Conservation (phyloP, 2,113 vertebrate genomes). For the Capreolus pygargus region DNA sequence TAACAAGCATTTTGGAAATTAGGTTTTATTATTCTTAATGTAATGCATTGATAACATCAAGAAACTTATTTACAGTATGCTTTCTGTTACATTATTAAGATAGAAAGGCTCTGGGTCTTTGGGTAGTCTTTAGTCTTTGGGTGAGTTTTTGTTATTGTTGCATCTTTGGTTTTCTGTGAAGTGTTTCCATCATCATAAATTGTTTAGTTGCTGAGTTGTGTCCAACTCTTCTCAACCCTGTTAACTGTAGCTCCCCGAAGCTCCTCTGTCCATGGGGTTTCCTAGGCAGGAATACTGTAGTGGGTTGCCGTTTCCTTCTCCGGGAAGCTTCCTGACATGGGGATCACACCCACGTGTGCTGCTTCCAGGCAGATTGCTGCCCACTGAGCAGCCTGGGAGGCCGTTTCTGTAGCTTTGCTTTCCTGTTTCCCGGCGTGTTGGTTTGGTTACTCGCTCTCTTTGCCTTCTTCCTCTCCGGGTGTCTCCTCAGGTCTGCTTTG, state of each 20-base stretch:
- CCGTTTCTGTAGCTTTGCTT: background rate
- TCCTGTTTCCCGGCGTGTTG: background rate
- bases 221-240: background rate
- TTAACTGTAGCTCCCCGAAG: background rate
- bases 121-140: background rate
- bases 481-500: too few relatives aligned
- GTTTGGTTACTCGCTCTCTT: background rate
- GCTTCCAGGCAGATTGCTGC: background rate
- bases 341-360: background rate
- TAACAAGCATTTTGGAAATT: slow-evolving; percentile 25
- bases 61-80: background rate
- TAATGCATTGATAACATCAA: background rate
- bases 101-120: background rate
- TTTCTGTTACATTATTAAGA: slow-evolving; percentile 21
- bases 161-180: background rate
- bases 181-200: background rate
- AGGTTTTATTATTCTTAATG: background rate
- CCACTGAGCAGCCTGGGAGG: background rate
- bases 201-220: background rate
- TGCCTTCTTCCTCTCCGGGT: background rate
- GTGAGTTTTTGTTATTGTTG: background rate
- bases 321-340: accelerated
- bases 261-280: background rate
- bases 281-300: background rate
- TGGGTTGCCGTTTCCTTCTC: background rate